phyloP scores from a whole-genome alignment of 2,797 vertebrate genomes.

The Lutjanus campechanus region DNA sequence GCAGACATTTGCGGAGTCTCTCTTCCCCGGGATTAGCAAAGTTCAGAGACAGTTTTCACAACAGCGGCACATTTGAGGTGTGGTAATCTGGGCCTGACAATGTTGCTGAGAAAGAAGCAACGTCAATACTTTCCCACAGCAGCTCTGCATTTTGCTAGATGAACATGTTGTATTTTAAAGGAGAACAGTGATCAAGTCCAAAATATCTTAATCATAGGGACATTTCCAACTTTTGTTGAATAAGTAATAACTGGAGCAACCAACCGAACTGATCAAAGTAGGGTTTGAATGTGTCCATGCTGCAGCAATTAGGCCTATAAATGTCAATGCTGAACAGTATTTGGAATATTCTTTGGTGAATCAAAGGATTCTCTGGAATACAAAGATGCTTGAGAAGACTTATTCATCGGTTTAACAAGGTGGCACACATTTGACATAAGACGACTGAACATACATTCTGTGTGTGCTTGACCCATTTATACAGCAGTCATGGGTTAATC shows the following conservation, averaged over 20 bases:
- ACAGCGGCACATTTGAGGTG: not conserved
- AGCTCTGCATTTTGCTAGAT: not conserved
- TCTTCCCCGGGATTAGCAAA: not conserved
- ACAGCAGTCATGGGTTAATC: not conserved
- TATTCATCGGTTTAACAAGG: too few relatives aligned
- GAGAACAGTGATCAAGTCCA: not conserved
- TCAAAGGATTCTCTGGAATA: too few relatives aligned
- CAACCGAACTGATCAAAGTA: not conserved
- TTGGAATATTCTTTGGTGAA: not conserved
- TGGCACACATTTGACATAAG: not conserved
- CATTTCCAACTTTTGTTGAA: not conserved
- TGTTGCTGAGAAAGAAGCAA: not conserved
- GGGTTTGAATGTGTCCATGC: not conserved
- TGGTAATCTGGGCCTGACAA: not conserved
- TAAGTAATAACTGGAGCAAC: not conserved
- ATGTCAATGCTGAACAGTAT: not conserved
- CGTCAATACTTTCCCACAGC: not conserved
- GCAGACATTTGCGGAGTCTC: not conserved
- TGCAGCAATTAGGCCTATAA: not conserved
- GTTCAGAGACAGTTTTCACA: constrained; percentile 15
- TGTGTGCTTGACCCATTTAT: not conserved
- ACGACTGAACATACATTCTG: not conserved
- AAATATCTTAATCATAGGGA: not conserved
- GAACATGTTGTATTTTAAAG: not conserved
- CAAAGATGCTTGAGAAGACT: not conserved